phyloP scores from a whole-genome alignment of 53 echinoderm and acorn worm genomes.

The Actinopyga echinites region DNA sequence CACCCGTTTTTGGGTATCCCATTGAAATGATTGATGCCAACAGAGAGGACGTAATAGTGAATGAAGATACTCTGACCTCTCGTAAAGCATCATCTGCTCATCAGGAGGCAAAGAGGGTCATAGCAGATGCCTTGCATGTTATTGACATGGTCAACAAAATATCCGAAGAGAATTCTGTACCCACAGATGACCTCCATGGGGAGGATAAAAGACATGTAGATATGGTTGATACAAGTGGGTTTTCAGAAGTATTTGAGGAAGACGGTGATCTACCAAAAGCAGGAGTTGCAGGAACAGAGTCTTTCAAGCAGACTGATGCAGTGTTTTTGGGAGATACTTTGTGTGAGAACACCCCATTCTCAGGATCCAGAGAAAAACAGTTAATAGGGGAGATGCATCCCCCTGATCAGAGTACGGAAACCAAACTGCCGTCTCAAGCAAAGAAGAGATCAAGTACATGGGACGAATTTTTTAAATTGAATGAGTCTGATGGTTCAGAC shows the following conservation, averaged over 20 bases:
- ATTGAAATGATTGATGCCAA: not conserved
- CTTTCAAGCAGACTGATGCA: not conserved
- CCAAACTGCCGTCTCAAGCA: not conserved
- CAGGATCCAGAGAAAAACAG: not conserved
- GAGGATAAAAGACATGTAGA: not conserved
- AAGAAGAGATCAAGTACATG: conserved; percentile 28
- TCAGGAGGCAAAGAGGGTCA: conserved; percentile 63
- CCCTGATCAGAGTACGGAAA: not conserved
- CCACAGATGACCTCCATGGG: not conserved
- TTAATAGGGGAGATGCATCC: not conserved
- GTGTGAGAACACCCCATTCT: not conserved
- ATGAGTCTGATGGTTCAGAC: conserved; percentile 22
- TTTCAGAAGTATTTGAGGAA: not conserved
- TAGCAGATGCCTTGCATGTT: conserved; percentile 75
- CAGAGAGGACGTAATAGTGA: not conserved
- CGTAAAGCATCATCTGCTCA: not conserved
- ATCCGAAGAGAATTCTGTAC: not conserved
- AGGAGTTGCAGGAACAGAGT: not conserved
- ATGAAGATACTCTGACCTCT: conserved; percentile 17
- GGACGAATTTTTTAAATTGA: conserved; percentile 36
- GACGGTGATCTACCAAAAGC: not conserved
- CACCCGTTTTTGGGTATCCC: conserved; percentile 48
- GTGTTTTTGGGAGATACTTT: not conserved
- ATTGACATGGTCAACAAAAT: conserved; percentile 70
- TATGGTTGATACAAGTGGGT: not conserved